These are phyloP conservation scores for Ericerus pela DNA, from an alignment of 1,140 invertebrate genomes.

Conservation along the genomic window DNA sequence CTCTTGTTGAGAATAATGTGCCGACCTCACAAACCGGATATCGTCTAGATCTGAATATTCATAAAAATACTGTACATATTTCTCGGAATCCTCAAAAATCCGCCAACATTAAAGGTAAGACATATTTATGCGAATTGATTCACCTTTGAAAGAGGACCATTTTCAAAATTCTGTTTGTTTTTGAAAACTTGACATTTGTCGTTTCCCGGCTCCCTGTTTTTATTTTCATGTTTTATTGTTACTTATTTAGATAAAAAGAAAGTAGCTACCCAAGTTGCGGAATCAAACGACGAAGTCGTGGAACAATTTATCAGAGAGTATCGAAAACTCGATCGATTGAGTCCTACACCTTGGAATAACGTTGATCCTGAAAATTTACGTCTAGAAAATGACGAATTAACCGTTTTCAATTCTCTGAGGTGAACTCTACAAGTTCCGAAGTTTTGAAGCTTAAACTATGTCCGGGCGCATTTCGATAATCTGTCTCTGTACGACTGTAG, in stretches of 20 bases:
- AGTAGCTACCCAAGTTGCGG: not conserved
- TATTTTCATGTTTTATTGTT: no score
- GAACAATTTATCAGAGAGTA: not conserved
- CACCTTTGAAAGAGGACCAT: not conserved
- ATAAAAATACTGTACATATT: slow-evolving; percentile 41
- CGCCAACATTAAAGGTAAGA: not conserved
- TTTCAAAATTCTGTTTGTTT: not conserved
- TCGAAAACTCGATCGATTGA: not conserved
- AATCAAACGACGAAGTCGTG: not conserved
- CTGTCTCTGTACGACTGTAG: no score
- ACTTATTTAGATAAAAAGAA: not conserved
- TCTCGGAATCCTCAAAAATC: slow-evolving; percentile 15
- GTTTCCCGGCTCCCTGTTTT: no score
- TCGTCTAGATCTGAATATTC: slow-evolving; percentile 47
- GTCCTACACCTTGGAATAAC: not conserved
- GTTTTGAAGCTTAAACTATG: no score
- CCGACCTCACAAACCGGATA: slow-evolving; percentile 29
- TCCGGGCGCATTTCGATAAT: no score
- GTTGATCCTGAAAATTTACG: not conserved
- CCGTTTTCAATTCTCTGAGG: slow-evolving; percentile 13
- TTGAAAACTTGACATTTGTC: no score
- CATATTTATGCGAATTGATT: not conserved
- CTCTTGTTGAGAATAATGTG: no score
- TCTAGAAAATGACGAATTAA: not conserved
- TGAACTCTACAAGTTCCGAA: no score